These are phyloP conservation scores for Patiria pectinifera DNA, from an alignment of 53 echinoderm and acorn worm species.

Conservation along the genomic window DNA sequence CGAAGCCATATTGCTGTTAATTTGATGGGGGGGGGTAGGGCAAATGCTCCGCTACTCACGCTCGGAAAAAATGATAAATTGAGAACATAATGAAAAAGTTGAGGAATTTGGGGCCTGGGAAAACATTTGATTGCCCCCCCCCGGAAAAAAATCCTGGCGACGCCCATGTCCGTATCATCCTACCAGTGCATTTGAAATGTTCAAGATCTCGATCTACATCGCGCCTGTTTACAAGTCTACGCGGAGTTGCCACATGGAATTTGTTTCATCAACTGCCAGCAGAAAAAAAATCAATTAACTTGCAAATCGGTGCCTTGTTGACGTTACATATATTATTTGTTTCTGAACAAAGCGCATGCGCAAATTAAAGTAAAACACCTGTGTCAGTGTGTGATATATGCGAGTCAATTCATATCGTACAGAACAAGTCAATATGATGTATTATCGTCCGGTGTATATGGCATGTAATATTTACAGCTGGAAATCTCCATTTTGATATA, in stretches of 20 bases:
- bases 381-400: background rate
- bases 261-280: background rate
- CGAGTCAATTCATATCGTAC: background rate
- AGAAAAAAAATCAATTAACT: constrained; percentile 7
- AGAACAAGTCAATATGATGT: background rate
- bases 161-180: no score
- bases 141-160: no score
- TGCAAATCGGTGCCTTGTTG: background rate
- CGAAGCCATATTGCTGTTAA: no score
- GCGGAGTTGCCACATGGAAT: background rate
- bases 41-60: no score
- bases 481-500: background rate
- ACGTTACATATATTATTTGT: background rate
- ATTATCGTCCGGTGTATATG: background rate
- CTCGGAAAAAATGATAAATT: no score
- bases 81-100: no score
- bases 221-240: background rate
- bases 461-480: background rate
- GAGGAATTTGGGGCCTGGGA: no score
- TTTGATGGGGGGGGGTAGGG: no score
- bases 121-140: no score
- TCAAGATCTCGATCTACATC: background rate
- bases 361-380: background rate
- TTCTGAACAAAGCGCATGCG: background rate
- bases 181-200: background rate